Conservation (phyloP, 2,113 vertebrate species). For the Furnarius figulus region DNA sequence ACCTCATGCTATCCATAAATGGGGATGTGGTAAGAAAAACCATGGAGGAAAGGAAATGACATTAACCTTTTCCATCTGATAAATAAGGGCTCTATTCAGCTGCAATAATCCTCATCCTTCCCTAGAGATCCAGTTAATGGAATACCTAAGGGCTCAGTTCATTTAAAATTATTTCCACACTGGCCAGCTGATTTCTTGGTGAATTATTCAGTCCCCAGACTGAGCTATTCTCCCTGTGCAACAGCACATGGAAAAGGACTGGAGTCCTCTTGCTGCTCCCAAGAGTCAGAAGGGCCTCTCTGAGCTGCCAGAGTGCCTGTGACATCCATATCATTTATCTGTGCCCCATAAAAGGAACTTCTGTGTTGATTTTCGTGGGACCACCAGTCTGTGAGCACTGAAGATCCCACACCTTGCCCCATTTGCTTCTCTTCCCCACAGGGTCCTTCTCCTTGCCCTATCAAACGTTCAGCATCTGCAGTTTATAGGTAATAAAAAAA, state of each 20-base stretch:
- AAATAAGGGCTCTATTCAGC: slow-evolving; percentile 65
- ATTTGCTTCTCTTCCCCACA: neutral
- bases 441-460: neutral
- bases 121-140: slow-evolving; percentile 47
- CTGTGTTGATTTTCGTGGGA: neutral
- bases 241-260: neutral
- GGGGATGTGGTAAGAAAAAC: slow-evolving; percentile 47
- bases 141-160: slow-evolving; percentile 57
- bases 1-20: slow-evolving; percentile 53
- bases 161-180: slow-evolving; percentile 53
- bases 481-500: neutral
- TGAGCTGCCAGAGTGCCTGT: neutral
- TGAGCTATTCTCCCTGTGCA: neutral
- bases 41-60: slow-evolving; percentile 59
- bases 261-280: neutral
- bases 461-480: neutral
- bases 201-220: slow-evolving; percentile 24
- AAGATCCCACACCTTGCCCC: neutral
- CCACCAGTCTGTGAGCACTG: neutral
- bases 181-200: slow-evolving; percentile 55
- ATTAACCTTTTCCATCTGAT: slow-evolving; percentile 70
- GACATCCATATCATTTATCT: neutral
- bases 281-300: neutral
- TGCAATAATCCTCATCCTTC: slow-evolving; percentile 64
- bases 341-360: neutral